Conservation (phyloP, 1,140 invertebrate genomes). For the Metaphire vulgaris region DNA sequence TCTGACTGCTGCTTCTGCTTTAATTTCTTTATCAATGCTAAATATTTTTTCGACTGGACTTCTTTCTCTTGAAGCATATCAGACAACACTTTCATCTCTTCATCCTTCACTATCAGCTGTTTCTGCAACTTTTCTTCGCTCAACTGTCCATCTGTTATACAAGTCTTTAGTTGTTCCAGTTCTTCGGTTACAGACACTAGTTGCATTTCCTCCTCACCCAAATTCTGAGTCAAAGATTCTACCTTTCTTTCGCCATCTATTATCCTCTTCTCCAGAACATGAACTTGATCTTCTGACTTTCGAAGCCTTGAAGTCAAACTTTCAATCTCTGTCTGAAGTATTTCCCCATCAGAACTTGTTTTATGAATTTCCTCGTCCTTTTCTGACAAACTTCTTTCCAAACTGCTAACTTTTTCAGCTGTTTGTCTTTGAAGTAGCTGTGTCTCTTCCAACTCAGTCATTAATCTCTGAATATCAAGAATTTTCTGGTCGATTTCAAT, state of each 20-base stretch:
- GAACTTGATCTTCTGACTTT: not conserved
- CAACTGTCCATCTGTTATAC: not conserved
- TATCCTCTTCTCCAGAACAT: conserved; percentile 6
- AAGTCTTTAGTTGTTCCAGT: conserved; percentile 13
- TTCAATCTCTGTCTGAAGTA: not conserved
- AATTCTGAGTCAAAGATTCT: conserved; percentile 3
- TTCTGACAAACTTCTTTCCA: not conserved
- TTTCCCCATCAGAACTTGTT: not conserved
- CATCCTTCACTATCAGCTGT: not conserved
- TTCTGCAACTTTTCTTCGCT: not conserved
- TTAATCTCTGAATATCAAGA: not conserved
- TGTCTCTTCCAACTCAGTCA: not conserved
- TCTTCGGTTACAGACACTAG: not conserved
- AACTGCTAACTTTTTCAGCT: not conserved
- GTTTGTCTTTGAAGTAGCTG: not conserved
- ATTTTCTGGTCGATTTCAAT: not conserved
- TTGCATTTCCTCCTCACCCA: conserved; percentile 14
- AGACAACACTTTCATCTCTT: not conserved
- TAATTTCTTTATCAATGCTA: not conserved
- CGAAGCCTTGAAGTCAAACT: not conserved
- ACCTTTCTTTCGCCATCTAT: conserved; percentile 6
- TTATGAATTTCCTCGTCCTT: not conserved
- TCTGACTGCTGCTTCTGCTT: not conserved
- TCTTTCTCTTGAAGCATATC: not conserved
- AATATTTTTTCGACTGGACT: not conserved